A percentile compares a stretch with the other conserved stretches of the same genome.
Evolutionary conservation across 2,888 invertebrate genomes (phyloP).

Genomic region (Hartigia nigra): DNA sequence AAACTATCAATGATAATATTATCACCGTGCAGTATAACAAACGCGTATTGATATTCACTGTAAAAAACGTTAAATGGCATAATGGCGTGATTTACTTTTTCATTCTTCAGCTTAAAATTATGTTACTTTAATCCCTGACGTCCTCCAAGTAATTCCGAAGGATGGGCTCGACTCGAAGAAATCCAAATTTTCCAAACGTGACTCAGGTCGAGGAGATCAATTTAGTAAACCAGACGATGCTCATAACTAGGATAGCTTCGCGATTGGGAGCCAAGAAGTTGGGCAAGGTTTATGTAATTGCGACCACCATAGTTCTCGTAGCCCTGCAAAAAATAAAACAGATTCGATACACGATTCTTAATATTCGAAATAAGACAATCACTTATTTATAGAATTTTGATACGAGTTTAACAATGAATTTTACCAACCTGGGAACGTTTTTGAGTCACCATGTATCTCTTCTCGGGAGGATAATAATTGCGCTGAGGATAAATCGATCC

Average conservation of each 20-base stretch:
- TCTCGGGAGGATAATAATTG: conserved; percentile 54
- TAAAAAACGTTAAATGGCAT: background rate
- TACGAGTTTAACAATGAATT: background rate
- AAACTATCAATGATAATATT: background rate
- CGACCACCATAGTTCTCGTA: conserved; percentile 52
- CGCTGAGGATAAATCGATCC: conserved; percentile 44
- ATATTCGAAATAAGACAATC: background rate
- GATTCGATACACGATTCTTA: conserved; percentile 1
- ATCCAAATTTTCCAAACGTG: background rate
- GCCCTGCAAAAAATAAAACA: conserved; percentile 34
- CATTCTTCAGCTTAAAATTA: background rate
- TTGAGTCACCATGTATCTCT: conserved; percentile 58
- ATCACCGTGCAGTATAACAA: background rate
- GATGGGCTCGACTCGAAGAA: background rate
- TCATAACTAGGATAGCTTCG: conserved; percentile 53
- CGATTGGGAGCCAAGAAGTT: conserved; percentile 48
- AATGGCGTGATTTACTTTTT: background rate
- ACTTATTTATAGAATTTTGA: background rate
- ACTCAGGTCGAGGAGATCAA: background rate
- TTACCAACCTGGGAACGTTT: conserved; percentile 56
- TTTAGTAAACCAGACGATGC: conserved; percentile 53
- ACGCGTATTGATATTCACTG: background rate
- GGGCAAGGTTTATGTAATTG: conserved; percentile 43
- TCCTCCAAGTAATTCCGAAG: background rate
- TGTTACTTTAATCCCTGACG: background rate